Conservation (phyloP, 2,888 invertebrate genomes). For the Trachelus troglodyta region DNA sequence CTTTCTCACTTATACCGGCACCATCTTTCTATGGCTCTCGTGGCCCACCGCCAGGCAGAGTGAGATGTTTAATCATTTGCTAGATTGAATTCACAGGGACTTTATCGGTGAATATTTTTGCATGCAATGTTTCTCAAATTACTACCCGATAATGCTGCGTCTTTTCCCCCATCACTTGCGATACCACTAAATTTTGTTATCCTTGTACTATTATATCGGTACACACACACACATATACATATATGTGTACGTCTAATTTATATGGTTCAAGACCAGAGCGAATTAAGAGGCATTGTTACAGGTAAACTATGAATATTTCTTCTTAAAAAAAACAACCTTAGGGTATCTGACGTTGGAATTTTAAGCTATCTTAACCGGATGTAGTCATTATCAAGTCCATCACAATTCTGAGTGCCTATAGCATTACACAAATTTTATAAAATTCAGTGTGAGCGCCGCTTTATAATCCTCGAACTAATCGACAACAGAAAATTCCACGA, state of each 20-base stretch:
- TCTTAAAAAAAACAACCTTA: background rate
- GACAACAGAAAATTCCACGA: background rate
- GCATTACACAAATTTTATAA: background rate
- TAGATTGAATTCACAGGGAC: conserved; percentile 50
- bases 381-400: too few relatives aligned
- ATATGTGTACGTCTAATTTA: too few relatives aligned
- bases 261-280: too few relatives aligned
- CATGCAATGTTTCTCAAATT: conserved; percentile 38
- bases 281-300: background rate
- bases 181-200: too few relatives aligned
- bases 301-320: background rate
- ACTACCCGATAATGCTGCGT: background rate
- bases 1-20: background rate
- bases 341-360: background rate
- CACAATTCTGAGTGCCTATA: too few relatives aligned
- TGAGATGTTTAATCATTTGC: conserved; percentile 57
- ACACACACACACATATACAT: too few relatives aligned
- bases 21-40: background rate
- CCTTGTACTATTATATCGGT: too few relatives aligned
- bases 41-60: conserved; percentile 27
- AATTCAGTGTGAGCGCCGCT: background rate
- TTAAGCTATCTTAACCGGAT: too few relatives aligned
- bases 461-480: background rate
- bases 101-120: conserved; percentile 53
- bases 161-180: background rate